Conservation (phyloP, 2,113 vertebrate genomes). For the Scatophagus argus region DNA sequence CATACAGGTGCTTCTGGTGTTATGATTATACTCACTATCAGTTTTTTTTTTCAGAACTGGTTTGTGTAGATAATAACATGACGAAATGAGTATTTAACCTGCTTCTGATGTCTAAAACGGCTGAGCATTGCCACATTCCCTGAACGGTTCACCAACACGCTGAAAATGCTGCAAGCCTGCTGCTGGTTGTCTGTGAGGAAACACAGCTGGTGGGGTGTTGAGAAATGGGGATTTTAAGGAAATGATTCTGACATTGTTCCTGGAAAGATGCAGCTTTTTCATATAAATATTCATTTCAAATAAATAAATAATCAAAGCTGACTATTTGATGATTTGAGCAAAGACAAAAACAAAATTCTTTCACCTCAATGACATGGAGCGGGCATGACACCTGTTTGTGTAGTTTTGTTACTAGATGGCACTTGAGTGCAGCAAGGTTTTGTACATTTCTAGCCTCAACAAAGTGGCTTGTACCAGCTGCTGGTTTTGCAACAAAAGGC, state of each 20-base stretch:
- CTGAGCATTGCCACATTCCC: no score
- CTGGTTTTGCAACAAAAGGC: background rate
- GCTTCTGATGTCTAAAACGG: background rate
- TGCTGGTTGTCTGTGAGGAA: background rate
- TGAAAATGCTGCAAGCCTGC: background rate
- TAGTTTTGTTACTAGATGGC: background rate
- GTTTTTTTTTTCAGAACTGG: background rate
- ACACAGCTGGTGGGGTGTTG: no score
- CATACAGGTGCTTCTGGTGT: background rate
- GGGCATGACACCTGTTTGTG: no score
- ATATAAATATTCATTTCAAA: no score
- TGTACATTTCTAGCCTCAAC: background rate
- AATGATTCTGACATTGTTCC: no score
- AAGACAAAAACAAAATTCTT: no score
- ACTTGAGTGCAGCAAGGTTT: background rate
- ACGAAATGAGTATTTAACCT: background rate
- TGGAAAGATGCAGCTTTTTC: no score
- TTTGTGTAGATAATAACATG: background rate
- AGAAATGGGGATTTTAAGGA: no score
- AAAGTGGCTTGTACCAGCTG: background rate
- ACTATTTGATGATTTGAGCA: no score
- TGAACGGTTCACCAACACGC: background rate
- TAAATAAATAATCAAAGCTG: no score
- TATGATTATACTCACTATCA: background rate
- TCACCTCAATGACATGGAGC: no score